These are phyloP conservation scores for Machimus rusticus DNA, from an alignment of 2,888 invertebrate species.

Conservation along the genomic window DNA sequence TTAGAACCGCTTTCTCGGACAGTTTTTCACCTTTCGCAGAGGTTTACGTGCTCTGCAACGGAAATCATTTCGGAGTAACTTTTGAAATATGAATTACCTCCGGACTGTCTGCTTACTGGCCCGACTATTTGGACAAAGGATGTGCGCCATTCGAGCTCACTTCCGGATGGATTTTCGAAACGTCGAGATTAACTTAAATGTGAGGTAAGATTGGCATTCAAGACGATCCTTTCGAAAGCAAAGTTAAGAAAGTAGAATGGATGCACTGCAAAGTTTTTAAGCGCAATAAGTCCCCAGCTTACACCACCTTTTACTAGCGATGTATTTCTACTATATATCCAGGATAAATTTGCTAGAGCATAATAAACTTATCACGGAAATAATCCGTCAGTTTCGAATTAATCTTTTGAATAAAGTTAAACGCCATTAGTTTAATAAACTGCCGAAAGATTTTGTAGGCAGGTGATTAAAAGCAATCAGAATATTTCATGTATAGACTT, in stretches of 20 bases:
- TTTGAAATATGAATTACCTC: neutral
- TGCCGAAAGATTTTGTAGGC: neutral
- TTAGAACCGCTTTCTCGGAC: neutral
- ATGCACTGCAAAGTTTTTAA: neutral
- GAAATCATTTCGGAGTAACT: neutral
- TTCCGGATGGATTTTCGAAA: neutral
- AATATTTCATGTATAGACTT: neutral
- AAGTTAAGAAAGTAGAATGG: neutral
- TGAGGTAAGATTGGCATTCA: neutral
- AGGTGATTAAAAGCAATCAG: neutral
- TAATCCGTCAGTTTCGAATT: neutral
- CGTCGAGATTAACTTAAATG: neutral
- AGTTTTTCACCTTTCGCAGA: neutral
- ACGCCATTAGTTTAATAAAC: neutral
- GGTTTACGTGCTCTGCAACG: neutral
- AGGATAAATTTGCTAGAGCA: neutral
- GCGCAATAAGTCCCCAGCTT: neutral
- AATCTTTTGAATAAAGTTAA: neutral
- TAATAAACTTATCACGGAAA: neutral
- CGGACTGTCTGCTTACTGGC: neutral
- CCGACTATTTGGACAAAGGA: neutral
- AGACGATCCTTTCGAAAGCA: neutral
- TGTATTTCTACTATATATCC: neutral
- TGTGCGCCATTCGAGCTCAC: neutral
- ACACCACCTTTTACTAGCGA: neutral